Conservation (phyloP, 2,797 vertebrate species). For the Cryptoprocta ferox region DNA sequence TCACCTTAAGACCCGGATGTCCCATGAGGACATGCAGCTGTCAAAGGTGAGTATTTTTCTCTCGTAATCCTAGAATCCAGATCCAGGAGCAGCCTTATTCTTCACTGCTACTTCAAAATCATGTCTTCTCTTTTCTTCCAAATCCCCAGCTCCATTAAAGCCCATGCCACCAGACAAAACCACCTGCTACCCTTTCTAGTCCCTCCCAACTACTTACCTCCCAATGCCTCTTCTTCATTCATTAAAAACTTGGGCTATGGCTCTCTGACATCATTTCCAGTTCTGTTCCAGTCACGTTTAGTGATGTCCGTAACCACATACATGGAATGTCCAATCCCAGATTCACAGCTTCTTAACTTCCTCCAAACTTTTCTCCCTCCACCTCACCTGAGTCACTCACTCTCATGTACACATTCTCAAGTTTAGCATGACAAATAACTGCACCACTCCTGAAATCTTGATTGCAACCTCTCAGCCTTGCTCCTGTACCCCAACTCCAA, state of each 20-base stretch:
- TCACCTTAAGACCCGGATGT: not conserved
- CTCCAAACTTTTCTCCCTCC: not conserved
- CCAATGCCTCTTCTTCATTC: not conserved
- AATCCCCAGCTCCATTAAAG: not conserved
- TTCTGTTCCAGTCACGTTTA: not conserved
- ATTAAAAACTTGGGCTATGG: not conserved
- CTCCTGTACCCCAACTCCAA: not conserved
- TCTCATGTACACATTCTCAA: not conserved
- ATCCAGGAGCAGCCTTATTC: not conserved
- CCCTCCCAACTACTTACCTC: not conserved
- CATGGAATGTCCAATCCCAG: not conserved
- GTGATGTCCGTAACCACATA: not conserved
- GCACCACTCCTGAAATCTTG: not conserved
- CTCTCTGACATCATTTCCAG: not conserved
- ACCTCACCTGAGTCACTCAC: not conserved
- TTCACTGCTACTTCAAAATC: not conserved
- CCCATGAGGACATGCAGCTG: not conserved
- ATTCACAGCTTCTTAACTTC: not conserved
- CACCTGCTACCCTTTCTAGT: not conserved
- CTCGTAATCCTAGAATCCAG: not conserved
- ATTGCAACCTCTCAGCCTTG: not conserved
- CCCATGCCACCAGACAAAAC: not conserved
- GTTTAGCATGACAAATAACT: not conserved
- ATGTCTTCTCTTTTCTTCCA: not conserved
- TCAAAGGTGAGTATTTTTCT: not conserved